Percentiles rank a stretch among this genome's conserved stretches.
Evolutionary conservation across 2,888 invertebrate species (phyloP).

Genomic region (Odontocolon sp.): DNA sequence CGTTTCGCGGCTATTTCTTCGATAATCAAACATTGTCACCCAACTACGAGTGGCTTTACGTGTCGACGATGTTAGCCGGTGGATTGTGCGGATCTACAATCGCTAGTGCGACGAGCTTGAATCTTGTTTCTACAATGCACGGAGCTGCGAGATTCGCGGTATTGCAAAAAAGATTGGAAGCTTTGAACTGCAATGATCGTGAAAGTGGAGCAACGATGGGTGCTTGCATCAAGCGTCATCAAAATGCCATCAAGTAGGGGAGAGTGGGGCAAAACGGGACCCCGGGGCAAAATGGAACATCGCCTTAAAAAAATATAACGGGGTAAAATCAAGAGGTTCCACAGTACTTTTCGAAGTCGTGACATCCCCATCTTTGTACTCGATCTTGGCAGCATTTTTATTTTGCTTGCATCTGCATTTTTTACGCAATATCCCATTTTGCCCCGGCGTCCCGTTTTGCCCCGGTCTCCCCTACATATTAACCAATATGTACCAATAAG

Average conservation of each 20-base stretch:
- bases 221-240: slow-evolving; percentile 70
- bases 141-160: slow-evolving; percentile 73
- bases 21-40: slow-evolving; percentile 68
- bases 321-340: no score
- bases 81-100: slow-evolving; percentile 66
- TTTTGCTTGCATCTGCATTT: no score
- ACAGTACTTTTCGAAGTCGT: no score
- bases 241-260: slow-evolving; percentile 74
- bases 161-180: slow-evolving; percentile 65
- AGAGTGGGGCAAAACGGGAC: no score
- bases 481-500: no score
- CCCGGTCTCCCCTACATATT: no score
- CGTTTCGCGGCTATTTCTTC: slow-evolving; percentile 71
- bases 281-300: no score
- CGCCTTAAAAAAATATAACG: no score
- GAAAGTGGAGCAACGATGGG: slow-evolving; percentile 38
- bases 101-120: slow-evolving; percentile 70
- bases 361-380: no score
- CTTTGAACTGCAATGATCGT: slow-evolving; percentile 59
- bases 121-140: slow-evolving; percentile 71
- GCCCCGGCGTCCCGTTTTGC: no score
- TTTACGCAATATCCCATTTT: no score
- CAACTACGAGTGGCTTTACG: slow-evolving; percentile 65
- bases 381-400: no score
- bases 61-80: slow-evolving; percentile 63